Base-by-base conservation (phyloP, 1,140 invertebrate species). In the Ips typographus region DNA sequence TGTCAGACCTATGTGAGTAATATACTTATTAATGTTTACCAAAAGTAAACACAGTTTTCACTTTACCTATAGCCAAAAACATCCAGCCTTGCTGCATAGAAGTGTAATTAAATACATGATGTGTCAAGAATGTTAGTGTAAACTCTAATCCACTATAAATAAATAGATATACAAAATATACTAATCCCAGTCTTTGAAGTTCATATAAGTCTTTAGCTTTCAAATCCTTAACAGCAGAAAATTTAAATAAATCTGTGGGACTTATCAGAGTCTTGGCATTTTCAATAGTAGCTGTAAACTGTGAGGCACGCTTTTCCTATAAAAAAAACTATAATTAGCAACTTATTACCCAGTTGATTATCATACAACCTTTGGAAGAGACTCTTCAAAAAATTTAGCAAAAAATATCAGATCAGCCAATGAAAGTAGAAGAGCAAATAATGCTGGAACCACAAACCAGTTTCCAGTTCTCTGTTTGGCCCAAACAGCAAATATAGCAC, bases 21-120 rank as follows among this genome's bases (percentile, higher is more conserved):
- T 49, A 49, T 49, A 49, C 7, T 8, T 41, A 59, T 51, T n/a
- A 1, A 40, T 4, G 47, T 22, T 44, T 8, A 61, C 36, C 47
- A 59, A 4, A 49, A 60, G 38, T 53, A 62, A 47, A 68, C n/a
- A 39, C 40, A 3, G 6, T 37, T 55, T 1, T 49, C 6, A 41
- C n/a, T 77, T 80, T 78, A 80, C 97, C 98, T 72, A 97, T 94
- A 44, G 90, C 91, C 73, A 98, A 87, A 81, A 98, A 99, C 94
- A 99, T 98, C 85, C 91, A 95, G 4, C 96, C 98, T 84, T 99
- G 97, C 79, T 98, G 91, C 89, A 96, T 95, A 40, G 94, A 94
- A 41, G 89, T 91, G 79, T 95, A 99, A 42, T 90, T 84, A 79
- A 99, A 98, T 52, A 91, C 88, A 73, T 95, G 89, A 84, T 98